These are phyloP conservation scores for Sylvietta virens DNA, from an alignment of 2,113 vertebrate genomes.

Conservation along the genomic window DNA sequence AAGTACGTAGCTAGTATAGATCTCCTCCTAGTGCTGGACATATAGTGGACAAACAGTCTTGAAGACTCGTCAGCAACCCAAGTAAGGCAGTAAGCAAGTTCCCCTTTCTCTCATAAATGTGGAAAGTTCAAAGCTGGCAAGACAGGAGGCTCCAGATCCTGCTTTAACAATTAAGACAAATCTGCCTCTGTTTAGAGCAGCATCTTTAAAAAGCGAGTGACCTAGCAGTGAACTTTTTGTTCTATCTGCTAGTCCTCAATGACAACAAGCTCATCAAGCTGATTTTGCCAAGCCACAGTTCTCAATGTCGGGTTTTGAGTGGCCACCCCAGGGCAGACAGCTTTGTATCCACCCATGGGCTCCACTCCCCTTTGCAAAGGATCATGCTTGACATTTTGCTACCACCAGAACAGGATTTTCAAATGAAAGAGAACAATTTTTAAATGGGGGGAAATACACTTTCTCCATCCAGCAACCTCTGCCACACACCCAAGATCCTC, in stretches of 20 bases:
- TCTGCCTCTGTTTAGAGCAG: background rate
- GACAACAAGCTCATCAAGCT: background rate
- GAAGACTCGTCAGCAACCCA: background rate
- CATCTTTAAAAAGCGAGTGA: constrained; percentile 8
- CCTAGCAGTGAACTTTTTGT: background rate
- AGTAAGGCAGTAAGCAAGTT: background rate
- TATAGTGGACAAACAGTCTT: background rate
- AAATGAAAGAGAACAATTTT: background rate
- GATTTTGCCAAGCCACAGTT: background rate
- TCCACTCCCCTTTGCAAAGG: background rate
- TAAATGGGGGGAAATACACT: background rate
- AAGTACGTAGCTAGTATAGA: background rate
- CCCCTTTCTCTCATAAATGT: background rate
- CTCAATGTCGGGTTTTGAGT: background rate
- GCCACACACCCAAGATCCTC: background rate
- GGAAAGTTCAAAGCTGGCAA: constrained; percentile 19
- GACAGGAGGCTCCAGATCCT: background rate
- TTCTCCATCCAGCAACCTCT: background rate
- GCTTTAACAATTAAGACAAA: constrained; percentile 13
- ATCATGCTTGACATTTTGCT: background rate
- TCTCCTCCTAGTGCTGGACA: background rate
- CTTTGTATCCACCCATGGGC: background rate
- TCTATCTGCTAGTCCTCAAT: background rate
- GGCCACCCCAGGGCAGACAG: background rate
- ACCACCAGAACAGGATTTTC: background rate